Evolutionary conservation across 2,888 invertebrate genomes (phyloP), one percentile per base, ranked within the genome.

Genomic region (Selenia dentaria): DNA sequence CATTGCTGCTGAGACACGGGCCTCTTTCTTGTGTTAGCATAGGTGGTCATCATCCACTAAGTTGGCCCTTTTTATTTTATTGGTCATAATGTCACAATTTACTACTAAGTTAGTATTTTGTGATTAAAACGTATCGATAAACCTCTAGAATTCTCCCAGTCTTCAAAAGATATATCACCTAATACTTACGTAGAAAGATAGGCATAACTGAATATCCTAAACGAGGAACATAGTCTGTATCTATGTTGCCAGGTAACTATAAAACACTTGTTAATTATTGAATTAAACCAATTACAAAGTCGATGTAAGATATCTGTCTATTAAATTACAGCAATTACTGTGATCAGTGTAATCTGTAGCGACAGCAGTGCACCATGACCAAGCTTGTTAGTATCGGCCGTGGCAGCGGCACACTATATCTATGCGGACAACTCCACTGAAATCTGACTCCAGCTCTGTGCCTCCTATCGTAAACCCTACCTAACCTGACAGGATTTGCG

Each of bases 311-410:
- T 37, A 24, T 29, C 26, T 8, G 9, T 13, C 36, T 39, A 51
- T 53, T 58, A 53, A n/a, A 54, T 58, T 55, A 55, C 40, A 36
- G 51, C 49, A 54, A 55, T 55, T 58, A 58, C 39, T 51, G 43
- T 46, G 34, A 24, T 34, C 43, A 32, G 26, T 45, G 42, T 55
- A 54, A 58, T 53, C 40, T 41, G 49, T 37, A 43, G 20, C 40
- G 58, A 58, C 58, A 58, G 53, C 39, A 37, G 34, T 53, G 55
- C 53, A 51, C 51, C 48, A 34, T 53, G 53, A 51, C 53, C 24
- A 27, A 31, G 35, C 54, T 52, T 38, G 50, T 58, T 58, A 58
- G 51, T 44, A 44, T 35, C 34, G 37, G 35, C 43, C 14, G 36
- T 38, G 46, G 42, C 46, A 43, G 29, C 34, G 32, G 35, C 11